Evolutionary conservation across 2,113 vertebrate species (phyloP).

Genomic region (Dicentrarchus labrax): DNA sequence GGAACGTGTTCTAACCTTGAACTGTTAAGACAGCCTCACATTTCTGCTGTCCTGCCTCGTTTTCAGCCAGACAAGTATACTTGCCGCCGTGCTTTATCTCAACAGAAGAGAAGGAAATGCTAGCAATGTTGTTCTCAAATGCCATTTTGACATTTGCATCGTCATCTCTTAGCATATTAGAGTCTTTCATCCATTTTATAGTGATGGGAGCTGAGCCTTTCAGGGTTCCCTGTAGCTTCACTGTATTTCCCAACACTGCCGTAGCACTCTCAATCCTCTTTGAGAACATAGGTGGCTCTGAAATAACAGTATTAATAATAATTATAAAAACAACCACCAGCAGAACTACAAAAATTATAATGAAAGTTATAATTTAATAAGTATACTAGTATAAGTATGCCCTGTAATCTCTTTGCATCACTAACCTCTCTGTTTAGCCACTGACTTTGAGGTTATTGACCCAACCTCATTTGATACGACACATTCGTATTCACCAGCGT

Average conservation of each 20-base stretch:
- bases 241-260: slow-evolving; percentile 88
- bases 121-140: slow-evolving; percentile 89
- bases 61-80: slow-evolving; percentile 93
- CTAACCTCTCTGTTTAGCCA: slow-evolving; percentile 93
- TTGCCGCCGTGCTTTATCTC: slow-evolving; percentile 89
- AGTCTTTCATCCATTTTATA: slow-evolving; percentile 94
- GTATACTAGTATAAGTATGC: no score
- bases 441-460: slow-evolving; percentile 88
- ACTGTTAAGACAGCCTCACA: slow-evolving; percentile 91
- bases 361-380: neutral
- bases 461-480: slow-evolving; percentile 92
- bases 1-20: slow-evolving; percentile 90
- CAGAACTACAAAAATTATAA: neutral
- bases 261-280: slow-evolving; percentile 93
- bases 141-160: slow-evolving; percentile 89
- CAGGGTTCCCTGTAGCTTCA: slow-evolving; percentile 89
- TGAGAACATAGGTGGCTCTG: slow-evolving; percentile 94
- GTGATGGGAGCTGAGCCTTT: slow-evolving; percentile 94
- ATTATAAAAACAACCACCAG: neutral
- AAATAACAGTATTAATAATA: slow-evolving; percentile 38
- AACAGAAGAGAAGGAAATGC: slow-evolving; percentile 88
- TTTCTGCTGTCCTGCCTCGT: slow-evolving; percentile 94
- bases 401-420: slow-evolving; percentile 37
- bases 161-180: slow-evolving; percentile 91
- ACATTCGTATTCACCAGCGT: slow-evolving; percentile 93